Conservation (phyloP, 2,113 vertebrate species). For the Anser brachyrhynchus region DNA sequence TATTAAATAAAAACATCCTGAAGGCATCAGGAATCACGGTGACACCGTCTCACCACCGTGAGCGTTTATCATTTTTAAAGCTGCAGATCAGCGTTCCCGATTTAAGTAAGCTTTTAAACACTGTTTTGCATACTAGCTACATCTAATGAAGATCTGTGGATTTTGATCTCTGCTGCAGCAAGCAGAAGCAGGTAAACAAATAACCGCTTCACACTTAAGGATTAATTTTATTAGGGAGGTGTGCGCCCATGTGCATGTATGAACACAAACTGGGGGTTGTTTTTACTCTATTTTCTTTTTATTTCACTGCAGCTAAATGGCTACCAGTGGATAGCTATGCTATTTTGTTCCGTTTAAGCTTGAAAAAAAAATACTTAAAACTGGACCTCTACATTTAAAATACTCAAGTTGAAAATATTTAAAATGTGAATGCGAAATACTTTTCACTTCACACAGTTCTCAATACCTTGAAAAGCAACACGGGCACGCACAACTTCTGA, state of each 20-base stretch:
- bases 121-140: background rate
- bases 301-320: background rate
- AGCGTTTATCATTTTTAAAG: background rate
- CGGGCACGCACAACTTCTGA: rapidly evolving
- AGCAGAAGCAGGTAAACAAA: background rate
- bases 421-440: no score
- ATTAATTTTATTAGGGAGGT: background rate
- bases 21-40: background rate
- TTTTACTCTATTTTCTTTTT: background rate
- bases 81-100: slow-evolving; percentile 20
- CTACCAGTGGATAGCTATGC: background rate
- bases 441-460: rapidly evolving
- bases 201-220: background rate
- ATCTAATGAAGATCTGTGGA: background rate
- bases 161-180: background rate
- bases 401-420: background rate
- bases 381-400: background rate
- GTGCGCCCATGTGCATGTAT: background rate
- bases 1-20: background rate
- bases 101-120: slow-evolving; percentile 36
- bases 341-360: background rate
- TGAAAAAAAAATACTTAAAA: background rate
- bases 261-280: rapidly evolving
- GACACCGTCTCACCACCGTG: background rate
- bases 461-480: background rate